A percentile compares a stretch with the other conserved stretches of the same genome.
phyloP scores from a whole-genome alignment of 2,797 vertebrate species.

The Coreius guichenoti region DNA sequence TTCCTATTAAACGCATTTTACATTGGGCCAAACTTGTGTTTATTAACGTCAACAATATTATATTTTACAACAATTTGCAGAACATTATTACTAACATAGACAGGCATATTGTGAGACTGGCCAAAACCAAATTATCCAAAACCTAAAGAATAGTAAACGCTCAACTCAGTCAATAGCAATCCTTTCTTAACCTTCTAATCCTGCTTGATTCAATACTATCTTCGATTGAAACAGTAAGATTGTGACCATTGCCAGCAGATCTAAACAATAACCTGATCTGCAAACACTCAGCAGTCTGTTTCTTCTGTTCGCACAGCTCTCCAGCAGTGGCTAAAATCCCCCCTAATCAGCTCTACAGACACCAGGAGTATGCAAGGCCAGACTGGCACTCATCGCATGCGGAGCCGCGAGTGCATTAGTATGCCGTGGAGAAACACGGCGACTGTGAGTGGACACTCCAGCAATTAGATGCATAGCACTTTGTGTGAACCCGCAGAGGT shows the following conservation, averaged over 20 bases:
- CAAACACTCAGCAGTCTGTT: conserved; percentile 12
- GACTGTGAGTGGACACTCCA: conserved; percentile 55
- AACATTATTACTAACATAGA: neutral
- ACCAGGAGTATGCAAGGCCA: conserved; percentile 12
- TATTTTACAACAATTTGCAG: neutral
- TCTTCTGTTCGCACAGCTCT: conserved; percentile 23
- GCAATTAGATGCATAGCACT: conserved; percentile 62
- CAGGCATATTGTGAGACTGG: neutral
- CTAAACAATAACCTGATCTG: conserved; percentile 7
- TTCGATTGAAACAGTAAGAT: neutral
- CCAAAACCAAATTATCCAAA: neutral
- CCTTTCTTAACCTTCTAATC: neutral
- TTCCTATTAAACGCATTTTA: neutral
- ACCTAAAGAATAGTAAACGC: neutral
- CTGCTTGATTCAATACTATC: neutral
- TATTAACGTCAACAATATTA: neutral
- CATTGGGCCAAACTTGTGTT: neutral
- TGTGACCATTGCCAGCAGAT: neutral
- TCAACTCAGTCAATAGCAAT: neutral
- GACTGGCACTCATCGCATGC: conserved; percentile 12
- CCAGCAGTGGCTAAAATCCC: conserved; percentile 4
- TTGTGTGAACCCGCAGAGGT: conserved; percentile 62
- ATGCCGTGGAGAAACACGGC: conserved; percentile 42
- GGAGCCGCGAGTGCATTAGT: conserved; percentile 47
- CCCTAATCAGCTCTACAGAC: neutral